Base-by-base conservation (phyloP, 2,888 invertebrate genomes). In the Entomobrya proxima region DNA sequence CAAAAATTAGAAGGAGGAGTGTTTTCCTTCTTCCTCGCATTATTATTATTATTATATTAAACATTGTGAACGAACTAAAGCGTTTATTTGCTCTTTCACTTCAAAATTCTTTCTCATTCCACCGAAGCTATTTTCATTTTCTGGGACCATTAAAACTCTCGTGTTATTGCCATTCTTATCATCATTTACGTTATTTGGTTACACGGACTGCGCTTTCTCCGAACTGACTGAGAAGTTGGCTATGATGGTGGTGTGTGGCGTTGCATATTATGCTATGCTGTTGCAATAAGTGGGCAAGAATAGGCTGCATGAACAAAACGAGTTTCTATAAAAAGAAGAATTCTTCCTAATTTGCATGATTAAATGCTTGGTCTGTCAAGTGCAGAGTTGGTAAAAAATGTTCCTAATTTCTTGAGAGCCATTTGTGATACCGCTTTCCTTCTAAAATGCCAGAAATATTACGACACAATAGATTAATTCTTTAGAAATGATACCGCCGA, bases 301-400 rank as follows among this genome's bases (percentile, higher is more conserved):
- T 40, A 44, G 52, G 81, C n/a, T 18, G 32, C 1, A n/a, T 40
- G 2, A 72, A 6, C 24, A 21, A 2, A 18, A 35, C 47, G 30
- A 37, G 75, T 1, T 24, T 55, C 55, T 76, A 27, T 58, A 15
- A 40, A 76, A 55, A 40, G 27, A 82, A 82, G 82, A 64, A 64
- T 74, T 64, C 55, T 74, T 78, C 55, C 84, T 84, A 84, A 84
- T 84, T 84, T 84, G 61, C 84, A 84, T 84, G 84, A 84, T 84
- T 84, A 84, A 84, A 84, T 84, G 84, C 84, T 84, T 58, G 40
- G 84, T 84, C 84, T 84, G 84, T 84, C 84, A 84, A 84, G 84
- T 78, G 72, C 84, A 84, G 84, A 69, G 40, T 76, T 76, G 72
- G 37, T 47, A 78, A 50, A 78, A 84, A 84, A 78, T 78, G 72